A percentile compares a stretch with the other conserved stretches of the same genome.
Conservation (phyloP, 1,140 invertebrate genomes). For the Drosophila paulistorum region DNA sequence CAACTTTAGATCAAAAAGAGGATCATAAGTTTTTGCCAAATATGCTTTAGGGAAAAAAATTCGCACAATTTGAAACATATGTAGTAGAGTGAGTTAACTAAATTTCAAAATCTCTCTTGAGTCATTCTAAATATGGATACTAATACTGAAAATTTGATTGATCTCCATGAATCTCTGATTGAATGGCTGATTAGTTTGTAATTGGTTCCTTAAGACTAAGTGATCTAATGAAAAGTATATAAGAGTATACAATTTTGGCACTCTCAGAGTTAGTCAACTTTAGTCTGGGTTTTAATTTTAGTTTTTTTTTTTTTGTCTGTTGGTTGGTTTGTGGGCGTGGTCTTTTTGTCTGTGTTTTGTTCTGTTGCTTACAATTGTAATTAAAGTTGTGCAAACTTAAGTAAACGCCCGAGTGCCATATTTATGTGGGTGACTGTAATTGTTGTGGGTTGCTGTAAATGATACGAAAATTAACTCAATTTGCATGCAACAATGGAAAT, state of each 20-base stretch:
- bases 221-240: no score
- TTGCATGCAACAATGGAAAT: background rate
- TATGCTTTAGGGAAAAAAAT: no score
- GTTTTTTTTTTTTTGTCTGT: conserved; percentile 8
- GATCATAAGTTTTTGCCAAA: no score
- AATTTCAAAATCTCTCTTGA: no score
- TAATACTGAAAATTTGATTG: no score
- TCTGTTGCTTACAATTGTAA: conserved; percentile 51
- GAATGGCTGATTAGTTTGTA: no score
- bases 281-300: background rate
- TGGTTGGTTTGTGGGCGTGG: conserved; percentile 41
- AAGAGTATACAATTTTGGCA: background rate
- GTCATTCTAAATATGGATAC: no score
- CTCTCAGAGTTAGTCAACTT: background rate
- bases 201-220: no score
- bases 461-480: conserved; percentile 12
- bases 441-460: conserved; percentile 18
- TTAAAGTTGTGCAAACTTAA: conserved; percentile 62
- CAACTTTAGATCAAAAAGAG: no score
- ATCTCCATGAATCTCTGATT: no score
- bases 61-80: no score
- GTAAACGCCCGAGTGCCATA: conserved; percentile 48
- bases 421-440: conserved; percentile 62
- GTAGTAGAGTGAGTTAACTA: no score
- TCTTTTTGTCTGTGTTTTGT: conserved; percentile 31